Percentiles rank a stretch among this genome's conserved stretches.
phyloP scores from a whole-genome alignment of 2,797 vertebrate genomes.

The Hemitrygon akajei region DNA sequence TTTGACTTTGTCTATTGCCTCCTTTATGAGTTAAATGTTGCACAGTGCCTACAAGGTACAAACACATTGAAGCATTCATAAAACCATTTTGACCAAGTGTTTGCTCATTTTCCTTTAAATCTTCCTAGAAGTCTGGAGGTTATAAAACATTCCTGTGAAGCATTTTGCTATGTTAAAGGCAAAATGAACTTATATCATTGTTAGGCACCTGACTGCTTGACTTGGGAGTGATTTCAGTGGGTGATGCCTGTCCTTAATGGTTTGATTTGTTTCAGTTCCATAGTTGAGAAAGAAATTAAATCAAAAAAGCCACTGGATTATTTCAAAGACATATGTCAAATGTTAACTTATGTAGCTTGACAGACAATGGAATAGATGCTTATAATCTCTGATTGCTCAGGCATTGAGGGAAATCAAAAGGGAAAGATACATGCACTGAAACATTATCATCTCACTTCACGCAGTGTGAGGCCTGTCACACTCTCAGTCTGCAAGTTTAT shows the following conservation, averaged over 20 bases:
- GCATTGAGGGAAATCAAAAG: conserved; percentile 4
- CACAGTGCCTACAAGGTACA: too few species aligned
- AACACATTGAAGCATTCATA: too few species aligned
- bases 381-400: background rate
- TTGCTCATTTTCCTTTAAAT: too few species aligned
- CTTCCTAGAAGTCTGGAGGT: too few species aligned
- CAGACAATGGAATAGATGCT: conserved; percentile 10
- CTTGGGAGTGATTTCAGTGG: background rate
- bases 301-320: conserved; percentile 6
- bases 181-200: too few species aligned
- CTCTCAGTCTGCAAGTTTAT: background rate
- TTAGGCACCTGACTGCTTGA: background rate
- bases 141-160: too few species aligned
- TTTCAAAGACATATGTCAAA: conserved; percentile 17
- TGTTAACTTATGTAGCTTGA: conserved; percentile 17
- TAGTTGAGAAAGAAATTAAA: conserved; percentile 12
- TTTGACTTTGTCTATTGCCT: too few species aligned
- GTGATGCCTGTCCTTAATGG: background rate
- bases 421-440: background rate
- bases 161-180: too few species aligned
- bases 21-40: too few species aligned
- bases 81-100: too few species aligned
- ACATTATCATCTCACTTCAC: conserved; percentile 14
- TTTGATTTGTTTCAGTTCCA: background rate
- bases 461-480: background rate